Evolutionary conservation across 2,888 invertebrate genomes (phyloP).

Genomic region (Aphidius colemani): DNA sequence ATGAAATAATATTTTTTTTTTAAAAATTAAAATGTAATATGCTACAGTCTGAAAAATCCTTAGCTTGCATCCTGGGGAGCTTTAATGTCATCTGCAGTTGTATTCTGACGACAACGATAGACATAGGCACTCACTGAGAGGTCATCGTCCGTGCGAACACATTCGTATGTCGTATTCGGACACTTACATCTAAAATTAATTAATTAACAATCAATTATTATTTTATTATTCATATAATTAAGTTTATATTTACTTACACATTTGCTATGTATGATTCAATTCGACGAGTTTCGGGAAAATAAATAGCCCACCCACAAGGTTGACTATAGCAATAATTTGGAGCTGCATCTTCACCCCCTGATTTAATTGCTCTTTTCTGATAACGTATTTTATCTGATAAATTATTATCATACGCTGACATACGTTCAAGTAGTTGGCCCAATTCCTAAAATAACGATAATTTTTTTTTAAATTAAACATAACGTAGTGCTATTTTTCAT

Average conservation of each 20-base stretch:
- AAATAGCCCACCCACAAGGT: conserved; percentile 70
- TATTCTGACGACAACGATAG: conserved; percentile 63
- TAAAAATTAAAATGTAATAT: neutral
- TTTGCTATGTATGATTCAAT: conserved; percentile 66
- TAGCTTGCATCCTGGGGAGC: conserved; percentile 38
- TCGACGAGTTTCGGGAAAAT: conserved; percentile 61
- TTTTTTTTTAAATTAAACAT: too few species aligned
- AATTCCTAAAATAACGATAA: conserved; percentile 38
- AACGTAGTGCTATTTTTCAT: too few species aligned
- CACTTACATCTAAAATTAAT: conserved; percentile 63
- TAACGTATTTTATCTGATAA: conserved; percentile 36
- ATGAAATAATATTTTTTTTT: conserved; percentile 5
- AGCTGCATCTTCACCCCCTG: conserved; percentile 28
- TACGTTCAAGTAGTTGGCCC: conserved; percentile 37
- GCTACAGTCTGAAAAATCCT: conserved; percentile 7
- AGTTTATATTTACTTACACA: conserved; percentile 61
- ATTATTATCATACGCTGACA: conserved; percentile 32
- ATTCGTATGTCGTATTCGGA: conserved; percentile 56
- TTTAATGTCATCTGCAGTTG: conserved; percentile 47
- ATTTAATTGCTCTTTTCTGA: conserved; percentile 38
- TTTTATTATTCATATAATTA: neutral
- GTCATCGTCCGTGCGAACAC: conserved; percentile 64
- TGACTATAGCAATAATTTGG: conserved; percentile 50
- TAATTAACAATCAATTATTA: conserved; percentile 10
- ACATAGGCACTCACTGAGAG: conserved; percentile 66